Evolutionary conservation across 2,797 vertebrate species (phyloP).

Genomic region (Rhinoraja longicauda): DNA sequence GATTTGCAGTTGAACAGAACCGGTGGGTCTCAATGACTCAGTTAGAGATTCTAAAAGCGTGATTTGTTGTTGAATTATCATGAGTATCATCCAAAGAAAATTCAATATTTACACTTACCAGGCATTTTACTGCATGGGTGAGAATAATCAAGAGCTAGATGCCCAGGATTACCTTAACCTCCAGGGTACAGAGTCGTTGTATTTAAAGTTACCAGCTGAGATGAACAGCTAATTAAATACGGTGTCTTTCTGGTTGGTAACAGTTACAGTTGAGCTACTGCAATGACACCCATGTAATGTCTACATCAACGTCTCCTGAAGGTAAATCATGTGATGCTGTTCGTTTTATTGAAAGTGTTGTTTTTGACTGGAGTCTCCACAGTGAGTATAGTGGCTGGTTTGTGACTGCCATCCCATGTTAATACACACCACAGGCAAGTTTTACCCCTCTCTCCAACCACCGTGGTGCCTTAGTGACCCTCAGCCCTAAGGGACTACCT

Average conservation of each 20-base stretch:
- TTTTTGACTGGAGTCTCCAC: not conserved
- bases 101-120: not conserved
- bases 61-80: not conserved
- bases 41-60: not conserved
- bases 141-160: not conserved
- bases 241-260: not conserved
- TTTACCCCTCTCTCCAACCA: too few species aligned
- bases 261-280: not conserved
- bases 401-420: too few species aligned
- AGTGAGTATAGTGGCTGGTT: not conserved
- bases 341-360: not conserved
- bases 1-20: not conserved
- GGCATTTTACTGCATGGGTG: not conserved
- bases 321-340: not conserved
- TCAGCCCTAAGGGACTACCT: too few species aligned
- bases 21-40: not conserved
- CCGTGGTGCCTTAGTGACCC: too few species aligned
- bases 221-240: not conserved
- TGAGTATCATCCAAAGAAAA: not conserved
- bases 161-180: not conserved
- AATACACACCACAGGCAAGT: too few species aligned
- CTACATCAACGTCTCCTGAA: not conserved
- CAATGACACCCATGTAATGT: not conserved
- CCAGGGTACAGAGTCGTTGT: not conserved
- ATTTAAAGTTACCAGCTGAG: not conserved